Conservation (phyloP, 2,888 invertebrate genomes). For the Pollenia amentaria region DNA sequence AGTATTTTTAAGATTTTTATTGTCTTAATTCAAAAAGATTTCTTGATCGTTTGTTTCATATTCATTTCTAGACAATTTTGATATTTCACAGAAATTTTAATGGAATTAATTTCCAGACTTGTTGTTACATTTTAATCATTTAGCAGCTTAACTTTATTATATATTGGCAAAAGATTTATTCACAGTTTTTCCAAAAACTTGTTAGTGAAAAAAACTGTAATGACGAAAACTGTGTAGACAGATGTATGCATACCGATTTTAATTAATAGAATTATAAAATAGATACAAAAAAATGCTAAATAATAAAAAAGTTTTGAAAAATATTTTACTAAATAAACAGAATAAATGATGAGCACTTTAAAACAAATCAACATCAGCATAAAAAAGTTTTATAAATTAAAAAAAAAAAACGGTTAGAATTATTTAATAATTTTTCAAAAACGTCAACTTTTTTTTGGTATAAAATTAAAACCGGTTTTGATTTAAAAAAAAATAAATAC, state of each 20-base stretch:
- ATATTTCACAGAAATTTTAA: no score
- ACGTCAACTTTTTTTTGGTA: not conserved
- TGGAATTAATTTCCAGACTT: no score
- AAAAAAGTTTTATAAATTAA: not conserved
- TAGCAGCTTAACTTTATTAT: not conserved
- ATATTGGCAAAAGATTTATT: conserved; percentile 28
- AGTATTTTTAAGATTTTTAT: not conserved
- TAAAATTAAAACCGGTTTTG: conserved; percentile 44
- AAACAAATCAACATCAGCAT: conserved; percentile 10
- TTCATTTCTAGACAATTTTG: no score
- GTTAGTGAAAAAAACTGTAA: conserved; percentile 29
- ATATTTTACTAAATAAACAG: conserved; percentile 7
- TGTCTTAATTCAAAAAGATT: no score
- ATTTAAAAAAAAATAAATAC: conserved; percentile 12
- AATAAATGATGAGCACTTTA: conserved; percentile 34
- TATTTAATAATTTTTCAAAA: conserved; percentile 28
- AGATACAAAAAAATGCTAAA: not conserved
- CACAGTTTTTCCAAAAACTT: conserved; percentile 6
- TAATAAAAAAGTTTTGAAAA: not conserved
- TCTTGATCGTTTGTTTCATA: no score
- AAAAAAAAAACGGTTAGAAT: no score
- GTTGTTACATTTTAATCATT: conserved; percentile 10
- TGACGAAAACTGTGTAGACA: conserved; percentile 1
- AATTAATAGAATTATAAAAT: conserved; percentile 10
- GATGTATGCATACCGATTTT: not conserved